These are phyloP conservation scores for Pentalonia nigronervosa DNA, from an alignment of 1,140 invertebrate species.

Conservation along the genomic window DNA sequence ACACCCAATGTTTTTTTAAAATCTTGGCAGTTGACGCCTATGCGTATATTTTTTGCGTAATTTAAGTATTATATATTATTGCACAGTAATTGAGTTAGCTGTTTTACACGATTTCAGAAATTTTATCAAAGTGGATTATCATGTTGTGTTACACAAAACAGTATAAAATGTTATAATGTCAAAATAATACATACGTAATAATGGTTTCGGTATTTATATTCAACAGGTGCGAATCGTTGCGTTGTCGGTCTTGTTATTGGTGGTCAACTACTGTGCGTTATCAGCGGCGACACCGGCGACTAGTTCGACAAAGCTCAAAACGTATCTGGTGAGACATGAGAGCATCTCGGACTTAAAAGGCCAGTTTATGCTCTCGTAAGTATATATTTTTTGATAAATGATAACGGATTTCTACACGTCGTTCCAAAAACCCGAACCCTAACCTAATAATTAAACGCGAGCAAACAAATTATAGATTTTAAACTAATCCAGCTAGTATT, in stretches of 20 bases:
- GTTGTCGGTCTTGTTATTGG: background rate
- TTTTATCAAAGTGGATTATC: too few species aligned
- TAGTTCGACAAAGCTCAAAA: background rate
- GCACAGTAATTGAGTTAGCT: too few species aligned
- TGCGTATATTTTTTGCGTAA: too few species aligned
- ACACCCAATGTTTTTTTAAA: too few species aligned
- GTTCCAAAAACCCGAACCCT: background rate
- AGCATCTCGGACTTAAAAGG: background rate
- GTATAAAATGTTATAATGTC: too few species aligned
- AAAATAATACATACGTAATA: too few species aligned
- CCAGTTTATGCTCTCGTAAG: background rate
- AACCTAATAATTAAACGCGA: background rate
- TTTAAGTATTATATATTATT: too few species aligned
- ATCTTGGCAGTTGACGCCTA: too few species aligned
- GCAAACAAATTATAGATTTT: background rate
- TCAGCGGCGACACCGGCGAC: background rate
- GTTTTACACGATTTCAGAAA: too few species aligned
- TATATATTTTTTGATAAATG: background rate
- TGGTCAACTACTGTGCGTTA: background rate
- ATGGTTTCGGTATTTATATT: background rate
- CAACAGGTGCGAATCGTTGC: background rate
- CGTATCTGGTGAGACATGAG: background rate
- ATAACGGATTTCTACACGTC: background rate
- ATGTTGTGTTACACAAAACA: too few species aligned
- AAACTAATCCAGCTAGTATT: too few species aligned